Evolutionary conservation across 2,888 invertebrate genomes (phyloP), one percentile per base, ranked within the genome.

Genomic region (Lacanobia oleracea): DNA sequence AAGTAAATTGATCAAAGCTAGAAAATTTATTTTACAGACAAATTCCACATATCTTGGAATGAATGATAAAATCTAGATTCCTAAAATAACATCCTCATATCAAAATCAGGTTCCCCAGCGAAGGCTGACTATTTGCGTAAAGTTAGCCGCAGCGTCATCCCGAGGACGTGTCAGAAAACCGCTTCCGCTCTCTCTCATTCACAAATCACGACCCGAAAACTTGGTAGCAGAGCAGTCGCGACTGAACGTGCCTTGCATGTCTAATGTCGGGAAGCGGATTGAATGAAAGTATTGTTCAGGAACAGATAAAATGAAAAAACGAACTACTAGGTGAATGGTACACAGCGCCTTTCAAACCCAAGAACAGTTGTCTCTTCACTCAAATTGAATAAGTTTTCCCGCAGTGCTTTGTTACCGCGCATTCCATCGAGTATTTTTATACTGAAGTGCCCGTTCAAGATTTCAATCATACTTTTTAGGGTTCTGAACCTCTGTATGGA

Each of bases 301-400:
- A 90, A 90, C 88, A 90, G 89, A 93, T 93, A 92, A 92, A 92
- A 92, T 90, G 89, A 43, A 43, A 43, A 92, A 90, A 90, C 87
- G 85, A 91, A 90, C 88, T 87, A 75, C 80, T 87, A 87, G 87
- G 91, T 91, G 91, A 91, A 88, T 83, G 81, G 88, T 89, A 90
- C 87, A 94, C 93, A 93, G 92, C 92, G 92, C 90, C 88, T 93
- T 93, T 92, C 92, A 93, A 91, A 92, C 86, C 89, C 86, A 90
- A 91, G 92, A 94, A 93, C 93, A 93, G 93, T 94, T 93, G 94
- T 94, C 93, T 94, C 90, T 87, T 89, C 91, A 91, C 92, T 91
- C 91, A 94, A 94, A 94, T 95, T 94, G 94, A 95, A 94, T 95
- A 94, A 95, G 93, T 93, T 93, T 92, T 88, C 90, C 91, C 86